Evolutionary conservation across 2,888 invertebrate species (phyloP), one percentile per base, ranked within the genome.

Genomic region (Ganaspis brasiliensis): DNA sequence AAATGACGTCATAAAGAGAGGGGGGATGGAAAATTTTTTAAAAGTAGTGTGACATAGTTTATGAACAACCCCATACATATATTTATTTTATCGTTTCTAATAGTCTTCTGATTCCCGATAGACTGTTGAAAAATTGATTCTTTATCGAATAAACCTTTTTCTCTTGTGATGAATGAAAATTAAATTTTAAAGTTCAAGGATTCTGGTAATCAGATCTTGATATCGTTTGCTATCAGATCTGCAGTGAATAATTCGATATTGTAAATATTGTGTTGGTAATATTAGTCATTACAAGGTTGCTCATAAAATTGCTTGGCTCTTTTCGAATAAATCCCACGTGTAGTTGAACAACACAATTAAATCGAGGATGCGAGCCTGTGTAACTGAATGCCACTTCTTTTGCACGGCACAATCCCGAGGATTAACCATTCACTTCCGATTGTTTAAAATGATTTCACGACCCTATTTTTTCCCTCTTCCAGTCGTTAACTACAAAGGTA

Each of bases 361-460:
- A 40, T 49, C 59, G 73, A 77, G 77, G 71, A 76, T 76, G 73
- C 52, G 52, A 52, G 45, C 21, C 26, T 31, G 12, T 45, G 73
- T 73, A 77, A 77, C 74, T 45, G 19, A 71, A 72, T 72, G 72
- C 74, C 73, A 37, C 35, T 74, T 79, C 79, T 81, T 86, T 86
- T 83, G 82, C 83, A 84, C 85, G 87, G 84, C 79, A 72, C 81
- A 80, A 83, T 61, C 82, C 84, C 82, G 81, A 80, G 79, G 82
- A 83, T 82, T 82, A 81, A 87, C 84, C 82, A 84, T 80, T 79
- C 78, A 85, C 86, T 87, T 87, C 87, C 87, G 86, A 86, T 79
- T 79, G 81, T 78, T 82, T 75, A 78, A 83, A 79, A 79, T 78
- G 67, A 79, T 56, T 72, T 73, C 70, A 72, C 72, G 75, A 14